A percentile compares a stretch with the other conserved stretches of the same genome.
phyloP scores from a whole-genome alignment of 2,888 invertebrate species.

The Acrobasis consociella region DNA sequence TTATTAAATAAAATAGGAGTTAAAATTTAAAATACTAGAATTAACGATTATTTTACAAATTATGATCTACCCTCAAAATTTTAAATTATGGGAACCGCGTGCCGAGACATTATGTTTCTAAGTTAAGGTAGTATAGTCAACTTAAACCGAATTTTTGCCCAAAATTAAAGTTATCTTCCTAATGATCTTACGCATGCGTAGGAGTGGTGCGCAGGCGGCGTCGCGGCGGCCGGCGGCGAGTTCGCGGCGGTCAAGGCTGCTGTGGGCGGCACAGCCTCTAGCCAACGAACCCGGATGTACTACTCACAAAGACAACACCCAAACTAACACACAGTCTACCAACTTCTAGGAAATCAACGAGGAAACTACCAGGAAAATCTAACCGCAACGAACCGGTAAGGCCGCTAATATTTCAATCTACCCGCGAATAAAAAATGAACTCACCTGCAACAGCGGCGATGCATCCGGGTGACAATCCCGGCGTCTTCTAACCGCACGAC shows the following conservation, averaged over 20 bases:
- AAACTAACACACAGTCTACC: slow-evolving; percentile 1
- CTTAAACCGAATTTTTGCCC: background rate
- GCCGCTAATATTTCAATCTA: background rate
- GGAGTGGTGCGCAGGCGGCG: slow-evolving; percentile 13
- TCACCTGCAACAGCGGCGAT: slow-evolving; percentile 47
- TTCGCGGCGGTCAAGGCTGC: slow-evolving; percentile 75
- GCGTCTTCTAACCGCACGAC: slow-evolving; percentile 48
- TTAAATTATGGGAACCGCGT: background rate
- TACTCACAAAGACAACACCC: slow-evolving; percentile 27
- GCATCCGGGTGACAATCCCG: slow-evolving; percentile 43
- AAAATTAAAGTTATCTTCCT: background rate
- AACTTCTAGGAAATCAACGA: slow-evolving; percentile 4
- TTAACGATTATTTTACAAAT: background rate
- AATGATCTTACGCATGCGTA: slow-evolving; percentile 5
- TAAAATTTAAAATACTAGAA: background rate
- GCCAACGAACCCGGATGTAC: slow-evolving; percentile 73
- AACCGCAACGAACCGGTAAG: slow-evolving; percentile 10
- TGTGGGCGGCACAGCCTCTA: slow-evolving; percentile 62
- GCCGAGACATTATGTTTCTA: background rate
- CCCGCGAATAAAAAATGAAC: slow-evolving; percentile 38
- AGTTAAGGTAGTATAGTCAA: background rate
- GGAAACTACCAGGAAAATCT: slow-evolving; percentile 11
- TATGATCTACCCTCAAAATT: background rate
- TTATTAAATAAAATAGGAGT: background rate
- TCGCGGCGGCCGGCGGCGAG: slow-evolving; percentile 36